Percentiles rank a stretch among this genome's conserved stretches.
phyloP scores from a whole-genome alignment of 2,888 invertebrate species.

The Folsomia manolachei region DNA sequence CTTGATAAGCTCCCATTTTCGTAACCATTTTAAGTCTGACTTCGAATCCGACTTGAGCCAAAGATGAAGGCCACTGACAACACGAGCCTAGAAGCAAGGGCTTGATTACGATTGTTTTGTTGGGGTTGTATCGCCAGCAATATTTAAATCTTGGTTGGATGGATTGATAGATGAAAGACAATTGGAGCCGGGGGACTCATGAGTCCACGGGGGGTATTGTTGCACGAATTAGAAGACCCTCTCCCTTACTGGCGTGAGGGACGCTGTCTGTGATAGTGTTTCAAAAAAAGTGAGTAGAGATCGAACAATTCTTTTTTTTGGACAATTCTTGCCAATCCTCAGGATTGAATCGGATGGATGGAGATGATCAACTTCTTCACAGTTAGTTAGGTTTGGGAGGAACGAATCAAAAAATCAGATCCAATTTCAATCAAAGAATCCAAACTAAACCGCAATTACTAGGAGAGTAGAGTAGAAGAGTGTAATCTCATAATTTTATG shows the following conservation, averaged over 20 bases:
- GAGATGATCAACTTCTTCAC: not conserved
- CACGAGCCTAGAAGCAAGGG: too few relatives aligned
- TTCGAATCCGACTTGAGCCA: too few relatives aligned
- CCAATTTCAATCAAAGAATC: not conserved
- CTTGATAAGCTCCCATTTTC: too few relatives aligned
- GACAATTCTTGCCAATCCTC: not conserved
- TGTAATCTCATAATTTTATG: not conserved
- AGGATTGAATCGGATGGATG: not conserved
- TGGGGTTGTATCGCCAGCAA: not conserved
- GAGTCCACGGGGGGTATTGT: not conserved
- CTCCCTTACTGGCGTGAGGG: not conserved
- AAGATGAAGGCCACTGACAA: too few relatives aligned
- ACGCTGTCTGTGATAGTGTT: too few relatives aligned
- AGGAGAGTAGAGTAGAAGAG: too few relatives aligned
- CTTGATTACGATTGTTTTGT: conserved; percentile 1
- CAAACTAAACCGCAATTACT: not conserved
- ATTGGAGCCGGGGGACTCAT: conserved; percentile 1
- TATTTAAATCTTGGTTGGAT: too few relatives aligned
- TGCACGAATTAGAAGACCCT: not conserved
- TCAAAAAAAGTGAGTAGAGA: not conserved
- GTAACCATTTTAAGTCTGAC: too few relatives aligned
- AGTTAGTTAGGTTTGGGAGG: not conserved
- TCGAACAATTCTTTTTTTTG: not conserved
- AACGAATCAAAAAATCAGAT: not conserved
- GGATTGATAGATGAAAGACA: conserved; percentile 7